These are phyloP conservation scores for Drosophila littoralis DNA, from an alignment of 1,140 invertebrate genomes.

Conservation along the genomic window DNA sequence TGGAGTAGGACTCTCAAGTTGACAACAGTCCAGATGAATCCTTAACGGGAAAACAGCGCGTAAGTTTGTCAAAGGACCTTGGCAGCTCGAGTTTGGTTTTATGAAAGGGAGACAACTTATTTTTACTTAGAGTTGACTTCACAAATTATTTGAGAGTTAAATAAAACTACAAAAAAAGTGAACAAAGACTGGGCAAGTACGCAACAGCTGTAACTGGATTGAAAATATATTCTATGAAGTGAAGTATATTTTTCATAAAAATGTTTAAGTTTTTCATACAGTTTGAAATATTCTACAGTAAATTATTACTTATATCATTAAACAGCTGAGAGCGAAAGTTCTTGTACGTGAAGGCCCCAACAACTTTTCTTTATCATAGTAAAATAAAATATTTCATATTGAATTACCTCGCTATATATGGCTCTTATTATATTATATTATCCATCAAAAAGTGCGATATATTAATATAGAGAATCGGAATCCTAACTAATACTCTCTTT, in stretches of 20 bases:
- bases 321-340: too few species aligned
- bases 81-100: slow-evolving; percentile 1
- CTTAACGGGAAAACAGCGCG: slow-evolving; percentile 13
- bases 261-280: too few species aligned
- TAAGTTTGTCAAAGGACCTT: slow-evolving; percentile 24
- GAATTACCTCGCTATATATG: too few species aligned
- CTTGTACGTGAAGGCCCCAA: too few species aligned
- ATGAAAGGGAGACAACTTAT: slow-evolving; percentile 28
- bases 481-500: not conserved
- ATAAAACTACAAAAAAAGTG: not conserved
- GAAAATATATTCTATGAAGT: slow-evolving; percentile 1
- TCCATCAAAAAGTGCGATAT: too few species aligned
- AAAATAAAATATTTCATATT: too few species aligned
- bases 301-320: too few species aligned
- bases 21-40: slow-evolving; percentile 40
- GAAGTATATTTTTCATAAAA: not conserved
- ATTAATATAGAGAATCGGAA: too few species aligned
- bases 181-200: slow-evolving; percentile 15
- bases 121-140: slow-evolving; percentile 24
- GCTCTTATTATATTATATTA: too few species aligned
- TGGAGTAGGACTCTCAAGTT: slow-evolving; percentile 29
- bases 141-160: slow-evolving; percentile 34
- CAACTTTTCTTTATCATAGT: too few species aligned
- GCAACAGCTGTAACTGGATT: not conserved
- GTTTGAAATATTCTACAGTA: too few species aligned